Evolutionary conservation across 1,140 invertebrate species (phyloP).

Genomic region (Drosophila nigrodunni): DNA sequence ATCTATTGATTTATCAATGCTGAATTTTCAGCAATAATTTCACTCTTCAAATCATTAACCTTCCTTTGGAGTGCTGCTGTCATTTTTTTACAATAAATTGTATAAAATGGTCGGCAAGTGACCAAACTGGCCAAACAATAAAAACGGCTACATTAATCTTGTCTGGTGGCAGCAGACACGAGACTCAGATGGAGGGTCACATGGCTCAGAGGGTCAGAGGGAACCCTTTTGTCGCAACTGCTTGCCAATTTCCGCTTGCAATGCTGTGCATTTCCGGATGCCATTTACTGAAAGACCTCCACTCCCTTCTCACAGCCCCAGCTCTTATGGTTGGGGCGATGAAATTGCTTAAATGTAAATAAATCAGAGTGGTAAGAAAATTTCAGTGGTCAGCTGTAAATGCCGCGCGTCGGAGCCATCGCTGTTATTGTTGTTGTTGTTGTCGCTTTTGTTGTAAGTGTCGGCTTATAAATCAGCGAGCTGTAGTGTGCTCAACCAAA

Average conservation of each 20-base stretch:
- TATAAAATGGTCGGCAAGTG: slow-evolving; percentile 63
- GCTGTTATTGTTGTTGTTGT: slow-evolving; percentile 51
- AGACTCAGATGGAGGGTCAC: background rate
- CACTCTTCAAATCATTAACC: background rate
- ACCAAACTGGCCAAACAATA: slow-evolving; percentile 78
- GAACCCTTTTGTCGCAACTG: slow-evolving; percentile 51
- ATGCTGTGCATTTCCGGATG: slow-evolving; percentile 70
- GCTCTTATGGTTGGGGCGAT: slow-evolving; percentile 55
- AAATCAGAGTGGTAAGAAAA: slow-evolving; percentile 81
- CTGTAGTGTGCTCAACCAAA: slow-evolving; percentile 54
- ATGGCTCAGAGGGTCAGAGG: slow-evolving; percentile 3
- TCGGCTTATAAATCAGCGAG: slow-evolving; percentile 77
- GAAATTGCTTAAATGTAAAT: slow-evolving; percentile 83
- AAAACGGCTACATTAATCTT: slow-evolving; percentile 79
- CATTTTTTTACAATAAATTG: slow-evolving; percentile 80
- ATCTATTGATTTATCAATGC: no score
- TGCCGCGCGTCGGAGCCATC: slow-evolving; percentile 23
- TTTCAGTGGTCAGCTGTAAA: slow-evolving; percentile 67
- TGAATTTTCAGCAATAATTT: no score
- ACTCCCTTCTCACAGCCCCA: background rate
- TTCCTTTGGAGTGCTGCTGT: slow-evolving; percentile 45
- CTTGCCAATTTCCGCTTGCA: slow-evolving; percentile 80
- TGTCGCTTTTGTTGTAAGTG: slow-evolving; percentile 60
- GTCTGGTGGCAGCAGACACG: slow-evolving; percentile 39
- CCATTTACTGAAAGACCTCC: background rate